phyloP scores from a whole-genome alignment of 2,888 invertebrate species.

The Agonopterix alstromeriana region DNA sequence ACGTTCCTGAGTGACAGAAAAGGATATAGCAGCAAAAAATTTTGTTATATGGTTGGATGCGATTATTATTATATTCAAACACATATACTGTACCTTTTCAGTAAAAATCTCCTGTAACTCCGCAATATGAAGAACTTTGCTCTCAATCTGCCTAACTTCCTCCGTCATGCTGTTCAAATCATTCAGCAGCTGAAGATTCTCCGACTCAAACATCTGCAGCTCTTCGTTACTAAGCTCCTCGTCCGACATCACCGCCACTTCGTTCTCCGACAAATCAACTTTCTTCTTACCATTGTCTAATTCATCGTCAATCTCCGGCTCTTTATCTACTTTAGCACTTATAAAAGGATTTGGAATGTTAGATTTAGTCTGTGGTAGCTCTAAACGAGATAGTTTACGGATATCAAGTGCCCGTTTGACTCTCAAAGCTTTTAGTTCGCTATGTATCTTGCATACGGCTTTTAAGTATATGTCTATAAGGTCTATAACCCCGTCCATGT shows the following conservation, averaged over 20 bases:
- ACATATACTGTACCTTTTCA: slow-evolving; percentile 84
- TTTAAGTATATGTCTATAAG: slow-evolving; percentile 89
- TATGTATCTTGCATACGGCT: slow-evolving; percentile 90
- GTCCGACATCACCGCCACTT: slow-evolving; percentile 65
- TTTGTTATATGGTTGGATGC: too few relatives aligned
- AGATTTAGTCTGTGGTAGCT: slow-evolving; percentile 48
- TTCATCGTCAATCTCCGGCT: slow-evolving; percentile 29
- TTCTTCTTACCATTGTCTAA: slow-evolving; percentile 40
- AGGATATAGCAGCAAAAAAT: too few relatives aligned
- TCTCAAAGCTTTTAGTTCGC: slow-evolving; percentile 91
- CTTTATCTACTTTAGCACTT: slow-evolving; percentile 34
- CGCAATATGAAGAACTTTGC: slow-evolving; percentile 96
- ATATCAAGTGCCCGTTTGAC: slow-evolving; percentile 91
- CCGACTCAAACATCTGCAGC: slow-evolving; percentile 93
- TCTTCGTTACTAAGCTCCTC: slow-evolving; percentile 89
- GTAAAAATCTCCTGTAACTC: slow-evolving; percentile 97
- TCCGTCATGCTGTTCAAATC: slow-evolving; percentile 92
- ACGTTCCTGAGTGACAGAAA: too few relatives aligned
- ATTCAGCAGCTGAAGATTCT: slow-evolving; percentile 91
- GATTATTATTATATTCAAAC: too few relatives aligned
- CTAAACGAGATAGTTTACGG: slow-evolving; percentile 86
- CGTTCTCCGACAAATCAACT: slow-evolving; percentile 59
- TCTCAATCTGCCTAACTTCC: slow-evolving; percentile 93
- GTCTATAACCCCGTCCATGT: slow-evolving; percentile 84
- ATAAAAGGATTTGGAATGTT: slow-evolving; percentile 51